Conservation (phyloP, 2,888 invertebrate species). For the Chrysodeixis includens region DNA sequence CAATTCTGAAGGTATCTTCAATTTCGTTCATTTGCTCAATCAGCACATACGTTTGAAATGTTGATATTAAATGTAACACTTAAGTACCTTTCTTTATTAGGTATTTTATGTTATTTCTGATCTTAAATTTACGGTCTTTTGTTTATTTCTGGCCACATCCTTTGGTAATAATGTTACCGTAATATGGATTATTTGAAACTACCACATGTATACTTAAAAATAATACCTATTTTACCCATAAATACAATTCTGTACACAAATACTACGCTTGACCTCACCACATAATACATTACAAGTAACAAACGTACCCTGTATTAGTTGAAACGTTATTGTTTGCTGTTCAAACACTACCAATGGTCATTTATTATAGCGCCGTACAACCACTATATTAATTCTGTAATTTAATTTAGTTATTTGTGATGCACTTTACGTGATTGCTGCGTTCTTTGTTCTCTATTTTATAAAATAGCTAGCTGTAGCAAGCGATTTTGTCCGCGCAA, state of each 20-base stretch:
- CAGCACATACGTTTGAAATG: not conserved
- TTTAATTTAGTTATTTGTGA: conserved; percentile 19
- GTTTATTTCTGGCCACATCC: no score
- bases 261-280: no score
- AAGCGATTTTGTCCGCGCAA: not conserved
- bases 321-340: conserved; percentile 9
- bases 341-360: not conserved
- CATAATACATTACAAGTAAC: not conserved
- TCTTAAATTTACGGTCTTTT: no score
- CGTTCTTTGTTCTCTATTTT: conserved; percentile 22
- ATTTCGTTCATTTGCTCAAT: conserved; percentile 14
- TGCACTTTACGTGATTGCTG: conserved; percentile 33
- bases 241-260: no score
- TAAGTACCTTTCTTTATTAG: no score
- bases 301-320: not conserved
- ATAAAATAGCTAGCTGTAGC: conserved; percentile 8
- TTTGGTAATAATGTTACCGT: no score
- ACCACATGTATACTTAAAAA: no score
- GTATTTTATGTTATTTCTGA: no score
- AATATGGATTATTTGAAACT: no score
- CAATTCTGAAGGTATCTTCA: conserved; percentile 23
- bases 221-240: no score
- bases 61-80: not conserved
- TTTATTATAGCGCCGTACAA: not conserved
- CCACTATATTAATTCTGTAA: conserved; percentile 20